Evolutionary conservation across 2,888 invertebrate genomes (phyloP), one percentile per base, ranked within the genome.

Genomic region (Pyrrhosoma nymphula): DNA sequence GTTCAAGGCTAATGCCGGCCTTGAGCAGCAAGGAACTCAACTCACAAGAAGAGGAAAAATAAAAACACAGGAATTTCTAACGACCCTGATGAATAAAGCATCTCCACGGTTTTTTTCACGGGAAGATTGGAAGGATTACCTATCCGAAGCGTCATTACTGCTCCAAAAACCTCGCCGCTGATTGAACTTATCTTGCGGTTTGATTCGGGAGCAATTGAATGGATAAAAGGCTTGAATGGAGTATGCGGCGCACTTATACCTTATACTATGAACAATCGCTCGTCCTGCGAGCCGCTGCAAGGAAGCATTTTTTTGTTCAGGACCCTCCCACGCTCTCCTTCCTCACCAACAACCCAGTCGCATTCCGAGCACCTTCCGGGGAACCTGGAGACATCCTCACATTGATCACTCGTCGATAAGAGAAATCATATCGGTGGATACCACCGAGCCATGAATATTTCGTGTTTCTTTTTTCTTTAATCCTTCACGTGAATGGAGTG

Each of bases 401-500:
- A 69, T 69, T 63, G 91, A 91, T 91, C 60, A 63, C 39, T 23
- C 63, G 26, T 69, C 91, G 91, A 91, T 91, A 91, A 91, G 91
- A 63, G 91, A 91, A 91, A 91, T 91, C 63, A 91, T 91, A 63
- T 91, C 91, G 63, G 39, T 39, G 91, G 91, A 91, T 91, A 63
- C 63, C 39, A 82, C 30, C 23, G 63, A 69, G 63, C 91, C 20
- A 69, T 63, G 35, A 14, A 69, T 39, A 63, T 39, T 47, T 89
- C 39, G 35, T 35, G 8, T 90, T 60, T 91, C 12, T 60, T 60
- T 20, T 47, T 47, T 8, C 8, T 47, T 47, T 47, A 47, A 47
- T 47, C 60, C 18, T 39, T 91, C 82, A 35, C 35, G 63, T 39
- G 63, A 91, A 18, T 63, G 60, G 63, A 35, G 91, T 39, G 63